Evolutionary conservation across 2,888 invertebrate genomes (phyloP).

Genomic region (Drosophila flavopinicola): DNA sequence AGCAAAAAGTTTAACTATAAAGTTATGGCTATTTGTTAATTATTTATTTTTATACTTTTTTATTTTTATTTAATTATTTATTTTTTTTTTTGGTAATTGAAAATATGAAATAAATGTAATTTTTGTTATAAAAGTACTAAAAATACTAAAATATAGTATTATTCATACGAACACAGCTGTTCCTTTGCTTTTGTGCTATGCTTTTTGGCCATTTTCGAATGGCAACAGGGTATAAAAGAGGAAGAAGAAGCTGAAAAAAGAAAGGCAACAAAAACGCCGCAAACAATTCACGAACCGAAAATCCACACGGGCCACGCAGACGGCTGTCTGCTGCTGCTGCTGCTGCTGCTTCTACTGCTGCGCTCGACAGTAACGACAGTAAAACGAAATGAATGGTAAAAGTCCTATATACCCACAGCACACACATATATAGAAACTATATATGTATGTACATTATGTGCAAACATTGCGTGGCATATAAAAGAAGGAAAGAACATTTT

Average conservation of each 20-base stretch:
- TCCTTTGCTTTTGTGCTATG: too few species aligned
- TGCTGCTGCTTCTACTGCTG: constrained; percentile 15
- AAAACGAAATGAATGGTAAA: constrained; percentile 74
- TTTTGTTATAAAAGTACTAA: too few species aligned
- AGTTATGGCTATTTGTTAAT: too few species aligned
- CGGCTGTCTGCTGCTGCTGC: constrained; percentile 53
- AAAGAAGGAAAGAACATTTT: constrained; percentile 39
- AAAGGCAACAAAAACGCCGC: constrained; percentile 32
- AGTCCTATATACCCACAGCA: constrained; percentile 31
- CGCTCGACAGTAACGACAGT: constrained; percentile 69
- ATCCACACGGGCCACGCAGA: constrained; percentile 53
- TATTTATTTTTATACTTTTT: too few species aligned
- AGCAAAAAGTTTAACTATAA: too few species aligned
- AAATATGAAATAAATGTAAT: too few species aligned
- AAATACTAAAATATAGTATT: too few species aligned
- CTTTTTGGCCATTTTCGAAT: too few species aligned
- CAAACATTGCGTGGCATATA: constrained; percentile 16
- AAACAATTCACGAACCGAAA: constrained; percentile 63
- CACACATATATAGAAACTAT: constrained; percentile 11
- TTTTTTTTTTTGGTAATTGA: too few species aligned
- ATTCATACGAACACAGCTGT: too few species aligned
- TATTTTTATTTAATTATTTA: too few species aligned
- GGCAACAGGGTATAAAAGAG: constrained; percentile 6
- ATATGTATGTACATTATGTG: constrained; percentile 7
- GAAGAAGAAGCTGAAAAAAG: neutral